Evolutionary conservation across 2,888 invertebrate genomes (phyloP).

Genomic region (Brachypterus glaber): DNA sequence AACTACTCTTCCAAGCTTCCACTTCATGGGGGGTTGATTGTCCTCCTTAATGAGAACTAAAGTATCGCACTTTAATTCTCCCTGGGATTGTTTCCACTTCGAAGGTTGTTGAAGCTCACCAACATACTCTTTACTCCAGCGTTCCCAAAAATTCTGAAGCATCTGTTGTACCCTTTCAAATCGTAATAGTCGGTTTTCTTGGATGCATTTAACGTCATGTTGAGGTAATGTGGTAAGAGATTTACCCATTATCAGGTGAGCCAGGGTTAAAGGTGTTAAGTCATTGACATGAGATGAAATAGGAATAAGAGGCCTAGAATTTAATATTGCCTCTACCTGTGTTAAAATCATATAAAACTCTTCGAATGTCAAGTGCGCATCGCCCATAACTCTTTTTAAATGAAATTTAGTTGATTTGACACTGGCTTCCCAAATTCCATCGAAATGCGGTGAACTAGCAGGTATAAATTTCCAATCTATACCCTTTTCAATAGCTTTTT

Average conservation of each 20-base stretch:
- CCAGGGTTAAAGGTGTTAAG: background rate
- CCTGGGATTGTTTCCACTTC: conserved; percentile 13
- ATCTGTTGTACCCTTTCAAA: conserved; percentile 11
- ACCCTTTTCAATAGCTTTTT: too few relatives aligned
- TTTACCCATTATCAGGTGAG: too few relatives aligned
- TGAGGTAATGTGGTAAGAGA: conserved; percentile 4
- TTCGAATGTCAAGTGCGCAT: too few relatives aligned
- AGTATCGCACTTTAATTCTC: conserved; percentile 4
- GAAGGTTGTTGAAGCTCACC: conserved; percentile 14
- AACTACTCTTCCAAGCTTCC: conserved; percentile 12
- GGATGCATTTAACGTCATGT: conserved; percentile 2
- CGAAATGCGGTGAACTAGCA: conserved; percentile 13
- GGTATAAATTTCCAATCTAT: conserved; percentile 15
- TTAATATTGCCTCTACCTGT: conserved; percentile 12
- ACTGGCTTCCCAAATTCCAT: conserved; percentile 10
- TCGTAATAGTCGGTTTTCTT: conserved; percentile 6
- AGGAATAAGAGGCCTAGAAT: conserved; percentile 6
- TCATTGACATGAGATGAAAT: conserved; percentile 1
- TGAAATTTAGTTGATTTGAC: too few relatives aligned
- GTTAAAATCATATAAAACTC: too few relatives aligned
- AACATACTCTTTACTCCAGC: conserved; percentile 12
- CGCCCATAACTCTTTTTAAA: too few relatives aligned
- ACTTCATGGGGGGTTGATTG: conserved; percentile 15
- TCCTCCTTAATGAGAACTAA: conserved; percentile 18
- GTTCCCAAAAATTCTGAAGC: conserved; percentile 13